These are phyloP conservation scores for Liparis tanakae DNA, from an alignment of 2,797 vertebrate species.

Conservation along the genomic window DNA sequence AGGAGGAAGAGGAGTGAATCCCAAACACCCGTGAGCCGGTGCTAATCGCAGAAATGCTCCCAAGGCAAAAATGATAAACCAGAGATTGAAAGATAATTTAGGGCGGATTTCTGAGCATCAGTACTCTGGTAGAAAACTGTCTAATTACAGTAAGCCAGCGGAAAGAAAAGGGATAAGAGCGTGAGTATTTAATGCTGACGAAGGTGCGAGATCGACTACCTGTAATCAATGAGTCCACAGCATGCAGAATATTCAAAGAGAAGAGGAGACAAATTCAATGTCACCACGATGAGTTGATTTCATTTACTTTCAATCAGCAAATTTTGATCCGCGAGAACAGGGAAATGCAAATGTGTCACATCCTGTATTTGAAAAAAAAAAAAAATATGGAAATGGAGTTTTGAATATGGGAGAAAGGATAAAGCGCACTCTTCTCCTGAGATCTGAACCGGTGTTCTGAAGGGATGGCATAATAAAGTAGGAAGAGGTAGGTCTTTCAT, in stretches of 20 bases:
- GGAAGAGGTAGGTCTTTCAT: slow-evolving; percentile 82
- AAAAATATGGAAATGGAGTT: slow-evolving; percentile 82
- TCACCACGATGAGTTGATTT: slow-evolving; percentile 80
- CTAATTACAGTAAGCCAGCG: slow-evolving; percentile 71
- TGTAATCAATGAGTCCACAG: slow-evolving; percentile 81
- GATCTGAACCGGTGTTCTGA: slow-evolving; percentile 78
- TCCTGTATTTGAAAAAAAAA: slow-evolving; percentile 67
- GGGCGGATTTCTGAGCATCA: slow-evolving; percentile 71
- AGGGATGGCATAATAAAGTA: slow-evolving; percentile 81
- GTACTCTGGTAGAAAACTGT: slow-evolving; percentile 61
- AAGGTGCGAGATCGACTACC: slow-evolving; percentile 79
- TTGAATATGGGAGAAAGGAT: slow-evolving; percentile 77
- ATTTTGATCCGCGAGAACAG: slow-evolving; percentile 81
- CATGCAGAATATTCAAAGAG: slow-evolving; percentile 76
- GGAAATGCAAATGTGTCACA: slow-evolving; percentile 82
- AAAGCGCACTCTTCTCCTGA: slow-evolving; percentile 75
- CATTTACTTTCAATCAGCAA: slow-evolving; percentile 84
- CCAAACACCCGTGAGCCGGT: slow-evolving; percentile 67
- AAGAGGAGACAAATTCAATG: slow-evolving; percentile 77
- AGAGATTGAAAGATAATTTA: slow-evolving; percentile 79
- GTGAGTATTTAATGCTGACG: slow-evolving; percentile 81
- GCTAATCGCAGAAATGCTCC: slow-evolving; percentile 80
- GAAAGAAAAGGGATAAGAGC: slow-evolving; percentile 43
- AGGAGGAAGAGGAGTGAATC: slow-evolving; percentile 57
- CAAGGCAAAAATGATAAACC: slow-evolving; percentile 78